phyloP scores from a whole-genome alignment of 2,113 vertebrate species.

The Saguinus imperator region DNA sequence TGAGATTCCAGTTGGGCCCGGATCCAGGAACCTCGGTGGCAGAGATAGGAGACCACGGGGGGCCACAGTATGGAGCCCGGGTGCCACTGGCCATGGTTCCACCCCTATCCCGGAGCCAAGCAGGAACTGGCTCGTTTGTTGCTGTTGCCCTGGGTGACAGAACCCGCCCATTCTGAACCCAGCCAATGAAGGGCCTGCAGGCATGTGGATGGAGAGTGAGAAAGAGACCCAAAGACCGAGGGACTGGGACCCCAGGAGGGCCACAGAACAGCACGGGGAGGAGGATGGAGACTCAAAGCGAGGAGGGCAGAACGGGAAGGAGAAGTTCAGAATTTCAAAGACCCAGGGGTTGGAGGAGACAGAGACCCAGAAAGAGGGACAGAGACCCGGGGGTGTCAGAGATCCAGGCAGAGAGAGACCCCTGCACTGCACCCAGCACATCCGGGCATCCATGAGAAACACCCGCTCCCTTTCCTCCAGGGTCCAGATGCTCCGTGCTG shows the following conservation, averaged over 20 bases:
- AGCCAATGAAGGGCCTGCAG: slow-evolving; percentile 39
- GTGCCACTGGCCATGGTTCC: slow-evolving; percentile 45
- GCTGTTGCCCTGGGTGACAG: slow-evolving; percentile 70
- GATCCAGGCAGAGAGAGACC: background rate
- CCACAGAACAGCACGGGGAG: background rate
- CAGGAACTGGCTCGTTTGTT: slow-evolving; percentile 50
- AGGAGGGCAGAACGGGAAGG: background rate
- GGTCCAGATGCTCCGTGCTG: background rate
- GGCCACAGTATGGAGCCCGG: background rate
- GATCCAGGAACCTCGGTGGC: slow-evolving; percentile 3
- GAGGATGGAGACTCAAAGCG: background rate
- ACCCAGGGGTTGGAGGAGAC: background rate
- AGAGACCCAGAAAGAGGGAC: background rate
- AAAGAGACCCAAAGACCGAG: background rate
- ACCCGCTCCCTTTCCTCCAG: background rate
- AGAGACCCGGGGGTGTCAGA: background rate
- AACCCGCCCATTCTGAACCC: slow-evolving; percentile 27
- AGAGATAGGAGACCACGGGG: background rate
- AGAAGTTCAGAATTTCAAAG: background rate
- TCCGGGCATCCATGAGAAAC: background rate
- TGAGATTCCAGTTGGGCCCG: slow-evolving; percentile 68
- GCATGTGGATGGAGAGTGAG: background rate
- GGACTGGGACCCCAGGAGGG: background rate
- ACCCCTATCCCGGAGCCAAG: background rate
- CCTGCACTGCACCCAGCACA: background rate